Conservation (phyloP, 2,797 vertebrate species). For the Sarcophilus harrisii region DNA sequence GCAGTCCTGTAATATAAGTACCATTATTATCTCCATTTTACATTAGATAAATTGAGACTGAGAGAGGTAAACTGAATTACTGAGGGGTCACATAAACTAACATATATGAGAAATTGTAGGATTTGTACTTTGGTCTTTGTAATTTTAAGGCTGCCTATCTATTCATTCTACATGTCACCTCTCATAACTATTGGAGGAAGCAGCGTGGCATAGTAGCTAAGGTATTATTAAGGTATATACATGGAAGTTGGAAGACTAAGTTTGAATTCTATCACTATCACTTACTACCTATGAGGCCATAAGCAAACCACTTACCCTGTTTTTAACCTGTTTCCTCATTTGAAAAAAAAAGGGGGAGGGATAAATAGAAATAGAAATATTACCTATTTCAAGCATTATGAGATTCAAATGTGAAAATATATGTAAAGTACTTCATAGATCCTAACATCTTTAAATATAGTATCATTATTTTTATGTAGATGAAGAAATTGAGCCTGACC, state of each 20-base stretch:
- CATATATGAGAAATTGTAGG: not conserved
- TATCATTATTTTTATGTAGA: not conserved
- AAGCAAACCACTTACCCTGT: not conserved
- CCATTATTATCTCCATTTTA: too few relatives aligned
- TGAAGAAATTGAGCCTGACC: not conserved
- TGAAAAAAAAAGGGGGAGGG: not conserved
- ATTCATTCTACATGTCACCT: too few relatives aligned
- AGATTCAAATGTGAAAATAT: constrained; percentile 10
- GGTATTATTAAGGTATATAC: not conserved
- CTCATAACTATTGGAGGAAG: too few relatives aligned
- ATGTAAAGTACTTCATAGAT: not conserved
- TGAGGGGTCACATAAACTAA: not conserved
- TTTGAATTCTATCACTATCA: not conserved
- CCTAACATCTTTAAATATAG: not conserved
- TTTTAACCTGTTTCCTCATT: too few relatives aligned
- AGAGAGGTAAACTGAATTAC: not conserved
- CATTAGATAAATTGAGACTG: too few relatives aligned
- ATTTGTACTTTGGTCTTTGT: not conserved
- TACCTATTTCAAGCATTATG: not conserved
- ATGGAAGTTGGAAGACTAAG: not conserved
- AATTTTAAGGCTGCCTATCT: not conserved
- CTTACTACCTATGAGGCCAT: not conserved
- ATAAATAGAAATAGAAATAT: not conserved
- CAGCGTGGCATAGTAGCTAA: not conserved
- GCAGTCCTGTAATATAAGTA: too few relatives aligned